A percentile compares a stretch with the other conserved stretches of the same genome.
Conservation (phyloP, 2,113 vertebrate genomes). For the Loxodonta africana region DNA sequence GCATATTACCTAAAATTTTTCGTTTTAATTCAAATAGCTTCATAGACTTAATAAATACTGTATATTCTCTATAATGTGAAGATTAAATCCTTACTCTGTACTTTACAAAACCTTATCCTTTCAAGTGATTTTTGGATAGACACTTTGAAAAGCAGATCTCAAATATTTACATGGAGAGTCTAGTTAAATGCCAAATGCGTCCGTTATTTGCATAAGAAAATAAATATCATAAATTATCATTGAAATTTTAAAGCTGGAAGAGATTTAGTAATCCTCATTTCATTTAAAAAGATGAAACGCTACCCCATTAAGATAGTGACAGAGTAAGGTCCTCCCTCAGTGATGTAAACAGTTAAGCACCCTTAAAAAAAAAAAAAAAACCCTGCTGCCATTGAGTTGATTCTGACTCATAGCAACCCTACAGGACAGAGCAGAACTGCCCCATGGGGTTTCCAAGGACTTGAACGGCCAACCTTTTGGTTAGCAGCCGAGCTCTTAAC, state of each 20-base stretch:
- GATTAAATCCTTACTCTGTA: background rate
- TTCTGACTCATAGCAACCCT: too few species aligned
- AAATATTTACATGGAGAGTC: constrained; percentile 17
- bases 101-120: background rate
- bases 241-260: background rate
- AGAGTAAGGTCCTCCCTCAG: background rate
- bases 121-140: background rate
- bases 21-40: background rate
- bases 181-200: background rate
- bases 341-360: background rate
- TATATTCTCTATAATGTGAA: background rate
- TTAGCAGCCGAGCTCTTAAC: too few species aligned
- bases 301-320: background rate
- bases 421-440: too few species aligned
- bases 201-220: background rate
- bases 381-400: too few species aligned
- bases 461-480: too few species aligned
- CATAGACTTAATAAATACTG: background rate
- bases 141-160: constrained; percentile 29
- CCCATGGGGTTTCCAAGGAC: too few species aligned
- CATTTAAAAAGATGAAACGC: constrained; percentile 2
- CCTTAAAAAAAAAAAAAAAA: too few species aligned
- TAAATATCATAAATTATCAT: background rate
- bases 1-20: background rate
- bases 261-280: background rate